Conservation (phyloP, 2,797 vertebrate genomes). For the Cyclura pinguis region DNA sequence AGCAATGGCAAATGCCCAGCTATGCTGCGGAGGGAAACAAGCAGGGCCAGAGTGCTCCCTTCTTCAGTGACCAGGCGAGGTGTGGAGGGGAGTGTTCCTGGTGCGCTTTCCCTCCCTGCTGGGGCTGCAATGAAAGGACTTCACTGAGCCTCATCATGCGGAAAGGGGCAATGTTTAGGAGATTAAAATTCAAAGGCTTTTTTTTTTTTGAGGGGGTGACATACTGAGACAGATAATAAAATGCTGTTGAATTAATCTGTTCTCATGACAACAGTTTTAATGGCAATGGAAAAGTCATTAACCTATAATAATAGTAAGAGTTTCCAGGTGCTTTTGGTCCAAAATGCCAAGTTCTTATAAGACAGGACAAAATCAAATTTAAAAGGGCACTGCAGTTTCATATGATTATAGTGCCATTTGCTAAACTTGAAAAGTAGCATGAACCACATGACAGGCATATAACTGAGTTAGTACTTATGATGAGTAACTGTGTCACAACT, state of each 20-base stretch:
- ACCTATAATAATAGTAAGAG: constrained; percentile 39
- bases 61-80: no score
- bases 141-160: no score
- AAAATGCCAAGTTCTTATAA: constrained; percentile 42
- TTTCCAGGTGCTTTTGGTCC: constrained; percentile 25
- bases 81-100: no score
- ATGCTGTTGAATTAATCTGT: constrained; percentile 27
- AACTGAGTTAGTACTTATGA: not conserved
- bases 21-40: no score
- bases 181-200: constrained; percentile 43
- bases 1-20: no score
- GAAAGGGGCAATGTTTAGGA: not conserved
- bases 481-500: not conserved
- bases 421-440: accelerated
- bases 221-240: constrained; percentile 45
- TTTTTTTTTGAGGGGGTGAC: not conserved
- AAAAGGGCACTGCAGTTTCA: constrained; percentile 43
- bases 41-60: no score
- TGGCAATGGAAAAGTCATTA: constrained; percentile 47
- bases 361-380: constrained; percentile 27
- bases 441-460: constrained; percentile 16
- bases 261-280: constrained; percentile 55
- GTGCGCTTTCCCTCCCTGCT: no score
- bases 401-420: constrained; percentile 47
- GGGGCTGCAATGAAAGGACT: no score